Evolutionary conservation across 92 coral and sea anemone genomes (phyloP), one percentile per base, ranked within the genome.

Genomic region (Blastomussa wellsi): DNA sequence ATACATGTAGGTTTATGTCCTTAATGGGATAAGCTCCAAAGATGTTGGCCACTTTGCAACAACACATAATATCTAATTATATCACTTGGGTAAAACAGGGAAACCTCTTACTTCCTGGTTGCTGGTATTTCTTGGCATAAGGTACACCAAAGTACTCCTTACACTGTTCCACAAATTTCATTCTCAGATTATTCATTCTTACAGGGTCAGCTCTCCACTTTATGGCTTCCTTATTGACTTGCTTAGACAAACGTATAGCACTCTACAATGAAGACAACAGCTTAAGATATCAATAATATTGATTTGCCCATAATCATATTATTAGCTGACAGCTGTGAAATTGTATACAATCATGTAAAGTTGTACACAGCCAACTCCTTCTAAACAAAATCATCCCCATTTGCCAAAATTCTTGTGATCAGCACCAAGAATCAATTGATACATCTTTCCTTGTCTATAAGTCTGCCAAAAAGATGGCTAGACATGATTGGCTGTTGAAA

Each of bases 101-200:
- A 22, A 4, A 55, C 36, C 1, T 77, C 96, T 92, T 94, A 96
- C 99, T 82, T 67, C 90, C 95, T 79, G 95, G 91, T 55, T 91
- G 91, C 72, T 96, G 99, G 74, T 96, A 96, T 90, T 93, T 88
- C 82, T 93, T 96, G 57, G 99, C 99, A 84, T 96, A 96, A n/a
- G 98, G 98, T 2, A 96, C 92, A 22, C 98, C 98, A 88, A 90
- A 90, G 79, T 96, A 96, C 57, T 79, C 83, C 77, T 96, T 96
- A 22, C 92, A 86, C 76, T 91, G 93, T 71, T 96, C 98, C 28
- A 96, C 86, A 84, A 96, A 96, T 77, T 80, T 94, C 65, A 37
- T 77, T 52, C 98, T 88, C 53, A 96, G 86, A 32, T 86, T 72
- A 6, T 79, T 72, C 95, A 96, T 92, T 85, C 72, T 79, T 35